Percentiles rank a stretch among this genome's conserved stretches.
Conservation (phyloP, 2,888 invertebrate genomes). For the Tortrix viridana region DNA sequence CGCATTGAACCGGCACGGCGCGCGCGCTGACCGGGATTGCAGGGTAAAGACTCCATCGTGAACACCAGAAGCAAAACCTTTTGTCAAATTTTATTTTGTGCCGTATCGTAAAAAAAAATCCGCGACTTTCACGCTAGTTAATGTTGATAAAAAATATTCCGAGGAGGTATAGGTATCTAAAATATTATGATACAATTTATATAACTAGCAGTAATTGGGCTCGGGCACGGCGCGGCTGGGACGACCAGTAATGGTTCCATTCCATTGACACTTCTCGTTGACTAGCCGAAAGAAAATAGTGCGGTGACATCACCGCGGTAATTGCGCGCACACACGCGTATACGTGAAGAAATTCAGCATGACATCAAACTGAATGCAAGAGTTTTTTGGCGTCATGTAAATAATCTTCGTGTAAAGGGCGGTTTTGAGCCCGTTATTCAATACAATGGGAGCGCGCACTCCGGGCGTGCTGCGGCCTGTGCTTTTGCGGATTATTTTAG, state of each 20-base stretch:
- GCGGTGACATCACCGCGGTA: conserved; percentile 57
- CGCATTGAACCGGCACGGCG: conserved; percentile 10
- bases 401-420: no score
- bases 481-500: no score
- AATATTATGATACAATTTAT: neutral
- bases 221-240: neutral
- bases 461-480: no score
- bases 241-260: neutral
- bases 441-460: no score
- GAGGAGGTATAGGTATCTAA: neutral
- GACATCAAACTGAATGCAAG: no score
- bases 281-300: conserved; percentile 52
- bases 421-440: no score
- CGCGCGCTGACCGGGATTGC: neutral
- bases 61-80: neutral
- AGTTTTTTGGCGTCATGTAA: no score
- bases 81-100: no score
- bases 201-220: neutral
- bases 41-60: neutral
- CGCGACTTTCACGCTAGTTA: no score
- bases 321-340: conserved; percentile 34
- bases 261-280: conserved; percentile 27
- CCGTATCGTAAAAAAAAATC: no score
- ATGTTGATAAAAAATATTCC: no score
- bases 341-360: no score